These are phyloP conservation scores for Subacronicta megacephala DNA, from an alignment of 2,888 invertebrate species.

Conservation along the genomic window DNA sequence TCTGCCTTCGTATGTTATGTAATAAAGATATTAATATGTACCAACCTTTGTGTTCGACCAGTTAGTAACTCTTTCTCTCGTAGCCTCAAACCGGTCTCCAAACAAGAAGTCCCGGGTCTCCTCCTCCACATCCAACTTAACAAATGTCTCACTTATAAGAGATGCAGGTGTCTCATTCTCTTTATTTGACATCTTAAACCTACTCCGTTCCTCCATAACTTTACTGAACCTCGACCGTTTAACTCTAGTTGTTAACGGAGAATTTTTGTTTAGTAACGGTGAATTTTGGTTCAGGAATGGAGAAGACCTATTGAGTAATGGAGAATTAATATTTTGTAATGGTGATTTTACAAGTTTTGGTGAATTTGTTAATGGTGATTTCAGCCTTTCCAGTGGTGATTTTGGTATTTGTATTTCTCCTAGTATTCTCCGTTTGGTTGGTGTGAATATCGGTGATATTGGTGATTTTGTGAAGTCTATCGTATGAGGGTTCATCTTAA, in stretches of 20 bases:
- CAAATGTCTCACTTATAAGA: conserved; percentile 66
- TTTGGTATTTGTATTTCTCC: conserved; percentile 68
- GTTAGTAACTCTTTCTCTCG: conserved; percentile 60
- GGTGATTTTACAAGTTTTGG: conserved; percentile 55
- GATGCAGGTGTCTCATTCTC: conserved; percentile 71
- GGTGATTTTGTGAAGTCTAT: conserved; percentile 75
- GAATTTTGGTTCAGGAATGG: conserved; percentile 40
- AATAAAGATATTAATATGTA: too few species aligned
- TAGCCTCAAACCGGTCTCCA: conserved; percentile 63
- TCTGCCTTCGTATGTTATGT: too few species aligned
- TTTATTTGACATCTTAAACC: conserved; percentile 79
- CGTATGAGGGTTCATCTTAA: conserved; percentile 81
- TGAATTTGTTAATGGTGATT: conserved; percentile 50
- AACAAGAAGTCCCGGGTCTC: conserved; percentile 81
- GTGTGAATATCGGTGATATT: conserved; percentile 63
- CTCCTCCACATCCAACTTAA: conserved; percentile 79
- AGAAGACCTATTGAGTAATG: conserved; percentile 51
- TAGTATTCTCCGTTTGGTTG: conserved; percentile 75
- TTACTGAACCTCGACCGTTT: conserved; percentile 72
- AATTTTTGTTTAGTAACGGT: conserved; percentile 47
- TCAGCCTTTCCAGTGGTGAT: conserved; percentile 71
- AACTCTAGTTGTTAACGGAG: conserved; percentile 60
- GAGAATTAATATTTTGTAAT: conserved; percentile 50
- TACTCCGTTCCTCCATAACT: conserved; percentile 78
- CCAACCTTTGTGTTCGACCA: conserved; percentile 79